Conservation (phyloP, 2,113 vertebrate species). For the Zosterops japonicus region DNA sequence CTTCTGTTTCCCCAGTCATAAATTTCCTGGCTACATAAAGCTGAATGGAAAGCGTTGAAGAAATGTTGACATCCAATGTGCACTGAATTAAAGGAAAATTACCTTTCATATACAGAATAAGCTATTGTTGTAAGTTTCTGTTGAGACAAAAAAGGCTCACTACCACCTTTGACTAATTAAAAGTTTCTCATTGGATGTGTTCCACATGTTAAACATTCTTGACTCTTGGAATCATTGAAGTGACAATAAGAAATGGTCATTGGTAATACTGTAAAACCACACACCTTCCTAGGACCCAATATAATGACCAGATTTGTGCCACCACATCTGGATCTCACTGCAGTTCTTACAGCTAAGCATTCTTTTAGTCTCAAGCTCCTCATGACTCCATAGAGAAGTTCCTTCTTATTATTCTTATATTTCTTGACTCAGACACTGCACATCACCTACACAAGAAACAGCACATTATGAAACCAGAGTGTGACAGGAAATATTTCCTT, state of each 20-base stretch:
- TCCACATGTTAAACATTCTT: background rate
- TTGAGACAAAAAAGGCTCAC: background rate
- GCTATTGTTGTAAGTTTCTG: background rate
- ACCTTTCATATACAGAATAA: background rate
- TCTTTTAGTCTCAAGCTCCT: slow-evolving; percentile 3
- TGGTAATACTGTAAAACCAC: background rate
- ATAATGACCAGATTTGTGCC: background rate
- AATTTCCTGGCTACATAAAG: slow-evolving; percentile 12
- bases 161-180: background rate
- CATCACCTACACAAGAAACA: background rate
- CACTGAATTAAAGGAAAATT: slow-evolving; percentile 3
- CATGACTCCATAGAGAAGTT: background rate
- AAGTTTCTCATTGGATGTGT: background rate
- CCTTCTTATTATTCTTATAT: background rate
- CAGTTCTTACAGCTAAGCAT: background rate
- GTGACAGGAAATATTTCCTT: background rate
- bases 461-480: background rate
- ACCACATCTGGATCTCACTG: background rate
- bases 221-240: background rate
- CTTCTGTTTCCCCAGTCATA: slow-evolving; percentile 28
- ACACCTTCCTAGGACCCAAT: background rate
- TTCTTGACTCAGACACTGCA: background rate
- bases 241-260: background rate
- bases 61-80: background rate
- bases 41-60: background rate